A percentile compares a stretch with the other conserved stretches of the same genome.
Conservation (phyloP, 1,140 invertebrate species). For the Luehdorfia chinensis region DNA sequence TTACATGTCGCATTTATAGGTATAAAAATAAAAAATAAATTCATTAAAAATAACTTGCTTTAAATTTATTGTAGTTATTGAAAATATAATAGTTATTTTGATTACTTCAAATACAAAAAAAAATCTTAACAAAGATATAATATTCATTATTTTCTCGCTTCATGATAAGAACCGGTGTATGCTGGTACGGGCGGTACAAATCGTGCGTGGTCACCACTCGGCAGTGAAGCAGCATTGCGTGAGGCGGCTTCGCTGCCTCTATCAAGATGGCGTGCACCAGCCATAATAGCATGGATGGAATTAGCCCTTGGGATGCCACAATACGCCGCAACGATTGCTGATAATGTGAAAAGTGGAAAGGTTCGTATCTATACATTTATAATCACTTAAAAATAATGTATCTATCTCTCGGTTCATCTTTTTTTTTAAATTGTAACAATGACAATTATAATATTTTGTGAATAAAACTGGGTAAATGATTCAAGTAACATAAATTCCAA, state of each 20-base stretch:
- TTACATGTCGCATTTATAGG: no score
- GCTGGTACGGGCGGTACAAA: conserved; percentile 66
- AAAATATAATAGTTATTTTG: no score
- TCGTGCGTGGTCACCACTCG: conserved; percentile 85
- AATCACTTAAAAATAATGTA: neutral
- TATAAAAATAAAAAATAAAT: no score
- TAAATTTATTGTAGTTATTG: no score
- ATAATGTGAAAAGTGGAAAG: conserved; percentile 97
- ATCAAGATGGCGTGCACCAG: conserved; percentile 93
- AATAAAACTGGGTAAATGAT: neutral
- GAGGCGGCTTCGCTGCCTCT: conserved; percentile 93
- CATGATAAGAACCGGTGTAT: conserved; percentile 57
- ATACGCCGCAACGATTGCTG: conserved; percentile 91
- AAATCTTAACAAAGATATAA: no score
- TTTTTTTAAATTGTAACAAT: neutral
- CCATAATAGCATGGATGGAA: conserved; percentile 95
- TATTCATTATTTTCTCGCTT: neutral
- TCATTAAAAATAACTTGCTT: no score
- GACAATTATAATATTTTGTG: neutral
- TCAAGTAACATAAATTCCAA: conserved; percentile 1
- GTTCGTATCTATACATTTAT: conserved; percentile 73
- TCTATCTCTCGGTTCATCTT: no score
- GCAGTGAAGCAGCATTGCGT: conserved; percentile 82
- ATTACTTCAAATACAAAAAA: no score
- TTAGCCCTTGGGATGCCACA: conserved; percentile 95